Conservation (phyloP, 1,140 invertebrate species). For the Tachypleus tridentatus region DNA sequence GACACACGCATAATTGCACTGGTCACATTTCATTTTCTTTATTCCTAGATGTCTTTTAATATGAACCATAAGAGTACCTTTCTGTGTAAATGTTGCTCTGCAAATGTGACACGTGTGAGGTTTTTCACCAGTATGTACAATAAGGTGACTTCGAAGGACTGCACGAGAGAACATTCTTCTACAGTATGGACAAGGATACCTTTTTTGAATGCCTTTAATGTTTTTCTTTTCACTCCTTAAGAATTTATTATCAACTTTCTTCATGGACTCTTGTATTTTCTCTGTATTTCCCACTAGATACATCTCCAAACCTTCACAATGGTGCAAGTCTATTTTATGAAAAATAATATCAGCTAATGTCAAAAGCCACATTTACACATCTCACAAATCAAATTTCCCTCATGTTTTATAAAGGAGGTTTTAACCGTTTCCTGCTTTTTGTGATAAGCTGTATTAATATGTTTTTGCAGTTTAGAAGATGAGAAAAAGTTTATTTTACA, state of each 20-base stretch:
- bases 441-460: no score
- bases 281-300: no score
- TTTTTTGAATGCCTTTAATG: conserved; percentile 2
- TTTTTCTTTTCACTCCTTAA: neutral
- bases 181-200: conserved; percentile 23
- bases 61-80: conserved; percentile 30
- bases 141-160: conserved; percentile 15
- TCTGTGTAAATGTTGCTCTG: conserved; percentile 43
- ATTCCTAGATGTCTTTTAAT: conserved; percentile 35
- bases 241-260: neutral
- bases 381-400: no score
- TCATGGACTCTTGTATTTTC: no score
- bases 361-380: no score
- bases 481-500: no score
- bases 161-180: conserved; percentile 17
- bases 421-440: no score
- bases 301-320: no score
- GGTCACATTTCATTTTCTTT: conserved; percentile 36
- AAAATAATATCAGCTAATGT: no score
- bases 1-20: conserved; percentile 34
- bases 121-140: conserved; percentile 18
- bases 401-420: no score
- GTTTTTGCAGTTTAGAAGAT: no score
- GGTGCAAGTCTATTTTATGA: no score
- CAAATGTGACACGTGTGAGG: conserved; percentile 28